Evolutionary conservation across 2,888 invertebrate genomes (phyloP).

Genomic region (Troides oblongomaculatus): DNA sequence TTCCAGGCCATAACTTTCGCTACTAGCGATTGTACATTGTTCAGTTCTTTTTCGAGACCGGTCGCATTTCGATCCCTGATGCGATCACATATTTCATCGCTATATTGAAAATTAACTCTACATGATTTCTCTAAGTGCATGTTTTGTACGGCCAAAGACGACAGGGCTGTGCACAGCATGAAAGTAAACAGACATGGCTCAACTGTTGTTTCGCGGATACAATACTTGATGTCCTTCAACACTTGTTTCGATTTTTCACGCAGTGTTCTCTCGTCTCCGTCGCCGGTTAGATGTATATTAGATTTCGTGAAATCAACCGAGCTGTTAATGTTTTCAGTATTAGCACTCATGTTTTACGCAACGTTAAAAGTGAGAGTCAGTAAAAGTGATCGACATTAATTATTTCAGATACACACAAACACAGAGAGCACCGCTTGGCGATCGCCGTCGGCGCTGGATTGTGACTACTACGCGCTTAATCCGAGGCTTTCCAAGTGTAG

Average conservation of each 20-base stretch:
- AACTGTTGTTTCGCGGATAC: constrained; percentile 76
- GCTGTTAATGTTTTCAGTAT: constrained; percentile 52
- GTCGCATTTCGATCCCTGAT: constrained; percentile 65
- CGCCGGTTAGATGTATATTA: constrained; percentile 58
- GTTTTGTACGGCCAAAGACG: constrained; percentile 80
- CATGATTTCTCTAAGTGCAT: constrained; percentile 82
- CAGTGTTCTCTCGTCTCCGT: constrained; percentile 48
- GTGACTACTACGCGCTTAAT: constrained; percentile 62
- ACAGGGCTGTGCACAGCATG: constrained; percentile 82
- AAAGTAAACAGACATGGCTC: constrained; percentile 84
- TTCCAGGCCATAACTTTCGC: constrained; percentile 80
- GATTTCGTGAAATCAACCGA: constrained; percentile 62
- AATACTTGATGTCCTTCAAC: constrained; percentile 60
- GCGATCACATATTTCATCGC: constrained; percentile 77
- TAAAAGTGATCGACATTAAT: constrained; percentile 51
- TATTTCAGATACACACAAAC: constrained; percentile 54
- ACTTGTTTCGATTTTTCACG: constrained; percentile 57
- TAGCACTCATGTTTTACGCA: constrained; percentile 53
- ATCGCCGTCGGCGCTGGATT: constrained; percentile 47
- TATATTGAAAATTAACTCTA: constrained; percentile 73
- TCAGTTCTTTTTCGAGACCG: constrained; percentile 62
- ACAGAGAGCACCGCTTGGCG: constrained; percentile 38
- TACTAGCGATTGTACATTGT: constrained; percentile 72
- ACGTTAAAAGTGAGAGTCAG: constrained; percentile 60
- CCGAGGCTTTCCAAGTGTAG: constrained; percentile 60